Conservation (phyloP, 2,797 vertebrate species). For the Selene dorsalis region DNA sequence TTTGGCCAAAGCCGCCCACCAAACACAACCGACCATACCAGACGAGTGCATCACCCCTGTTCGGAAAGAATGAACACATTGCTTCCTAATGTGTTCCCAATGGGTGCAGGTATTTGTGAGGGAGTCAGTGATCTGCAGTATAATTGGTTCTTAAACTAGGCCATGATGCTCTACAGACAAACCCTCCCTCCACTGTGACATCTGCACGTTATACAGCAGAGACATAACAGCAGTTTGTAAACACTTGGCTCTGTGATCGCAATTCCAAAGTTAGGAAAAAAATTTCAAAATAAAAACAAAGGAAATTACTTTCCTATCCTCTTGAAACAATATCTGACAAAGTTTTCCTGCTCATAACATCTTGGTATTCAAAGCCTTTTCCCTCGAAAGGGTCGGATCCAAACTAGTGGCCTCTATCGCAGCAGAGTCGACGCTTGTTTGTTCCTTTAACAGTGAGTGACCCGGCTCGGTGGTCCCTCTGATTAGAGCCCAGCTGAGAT, state of each 20-base stretch:
- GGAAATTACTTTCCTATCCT: conserved; percentile 36
- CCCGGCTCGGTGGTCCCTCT: conserved; percentile 70
- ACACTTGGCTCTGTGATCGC: conserved; percentile 46
- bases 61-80: conserved; percentile 84
- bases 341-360: conserved; percentile 32
- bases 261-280: conserved; percentile 26
- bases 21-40: conserved; percentile 78
- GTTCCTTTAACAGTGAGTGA: conserved; percentile 57
- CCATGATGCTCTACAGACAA: conserved; percentile 53
- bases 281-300: conserved; percentile 46
- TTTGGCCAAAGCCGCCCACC: conserved; percentile 72
- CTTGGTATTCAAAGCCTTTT: conserved; percentile 29
- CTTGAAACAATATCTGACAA: conserved; percentile 37
- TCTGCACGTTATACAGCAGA: conserved; percentile 54
- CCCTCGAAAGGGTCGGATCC: conserved; percentile 25
- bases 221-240: conserved; percentile 56
- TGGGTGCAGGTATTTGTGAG: conserved; percentile 81
- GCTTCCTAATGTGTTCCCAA: conserved; percentile 82
- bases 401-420: conserved; percentile 55
- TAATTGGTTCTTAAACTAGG: conserved; percentile 67
- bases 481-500: conserved; percentile 76
- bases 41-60: conserved; percentile 80
- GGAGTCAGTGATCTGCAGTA: conserved; percentile 64
- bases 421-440: conserved; percentile 60
- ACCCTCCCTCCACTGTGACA: conserved; percentile 38